Evolutionary conservation across 1,140 invertebrate genomes (phyloP), one percentile per base, ranked within the genome.

Genomic region (Saccostrea cuccullata): DNA sequence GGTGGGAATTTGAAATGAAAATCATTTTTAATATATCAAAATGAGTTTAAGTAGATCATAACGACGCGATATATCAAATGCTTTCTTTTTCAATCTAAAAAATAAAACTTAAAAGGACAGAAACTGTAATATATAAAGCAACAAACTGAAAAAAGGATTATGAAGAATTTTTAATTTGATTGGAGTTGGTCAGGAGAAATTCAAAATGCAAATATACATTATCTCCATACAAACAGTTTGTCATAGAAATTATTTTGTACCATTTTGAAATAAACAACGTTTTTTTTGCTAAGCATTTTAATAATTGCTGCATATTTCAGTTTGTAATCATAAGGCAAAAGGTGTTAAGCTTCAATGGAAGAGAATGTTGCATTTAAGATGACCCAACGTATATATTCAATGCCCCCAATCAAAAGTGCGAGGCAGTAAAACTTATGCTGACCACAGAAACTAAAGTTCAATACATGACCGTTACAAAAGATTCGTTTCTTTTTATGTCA

Each of bases 111-210:
- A 36, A 36, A 36, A 36, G 30, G 30, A 36, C 30, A 36, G 30
- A 1, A 2, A 36, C 30, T 36, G 2, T 36, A 36, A 36, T 36
- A 36, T 36, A 36, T 36, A 1, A 36, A 36, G 30, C 30, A 36
- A 36, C 0, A 36, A 73, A 13, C 26, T 0, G 0, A 12, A 9
- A 23, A n/a, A 30, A 12, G 9, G 23, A 73, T 73, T 6, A 36
- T 23, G 67, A 73, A 73, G 67, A 8, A 73, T 73, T 73, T 73
- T 30, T 6, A 73, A 73, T 73, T 73, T 73, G n/a, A n/a, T n/a
- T n/a, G n/a, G n/a, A n/a, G n/a, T n/a, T n/a, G 26, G 26, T 30
- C 23, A n/a, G 26, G 67, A 73, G 26, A 23, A 77, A 77, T 77
- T 36, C 8, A 77, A 30, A 77, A 77, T 36, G 26, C 26, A 36